These are phyloP conservation scores for Macaca nemestrina DNA, from an alignment of 2,113 vertebrate species.

Conservation along the genomic window DNA sequence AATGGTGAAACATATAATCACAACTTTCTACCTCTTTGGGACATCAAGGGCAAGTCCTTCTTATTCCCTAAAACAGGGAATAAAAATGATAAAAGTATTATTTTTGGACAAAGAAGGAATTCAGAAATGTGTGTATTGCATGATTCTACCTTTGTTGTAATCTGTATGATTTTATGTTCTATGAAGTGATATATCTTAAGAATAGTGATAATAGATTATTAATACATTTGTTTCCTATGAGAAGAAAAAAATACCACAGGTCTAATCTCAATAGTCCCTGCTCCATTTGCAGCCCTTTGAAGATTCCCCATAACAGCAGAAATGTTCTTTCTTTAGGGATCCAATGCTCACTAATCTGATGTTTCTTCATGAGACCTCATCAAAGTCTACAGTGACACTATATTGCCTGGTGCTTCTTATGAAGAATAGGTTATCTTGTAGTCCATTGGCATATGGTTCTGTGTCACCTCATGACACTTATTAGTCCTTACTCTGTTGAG, in stretches of 20 bases:
- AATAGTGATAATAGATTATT: background rate
- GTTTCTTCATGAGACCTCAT: background rate
- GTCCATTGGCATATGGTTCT: background rate
- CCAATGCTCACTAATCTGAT: background rate
- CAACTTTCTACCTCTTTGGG: background rate
- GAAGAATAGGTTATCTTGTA: background rate
- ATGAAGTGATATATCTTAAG: background rate
- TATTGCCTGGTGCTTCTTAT: background rate
- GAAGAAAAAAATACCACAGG: background rate
- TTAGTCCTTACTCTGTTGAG: background rate
- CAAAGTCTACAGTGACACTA: background rate
- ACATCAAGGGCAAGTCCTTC: background rate
- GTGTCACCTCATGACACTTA: background rate
- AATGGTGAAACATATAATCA: background rate
- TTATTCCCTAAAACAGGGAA: background rate
- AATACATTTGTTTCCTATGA: background rate
- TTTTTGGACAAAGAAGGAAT: background rate
- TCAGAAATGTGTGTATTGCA: background rate
- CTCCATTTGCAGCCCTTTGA: background rate
- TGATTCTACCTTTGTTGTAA: background rate
- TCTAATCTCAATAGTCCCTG: background rate
- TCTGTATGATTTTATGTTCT: background rate
- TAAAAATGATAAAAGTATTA: background rate
- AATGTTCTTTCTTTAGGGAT: background rate
- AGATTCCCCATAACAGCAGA: background rate